Conservation (phyloP, 2,888 invertebrate genomes). For the Chalcis sispes region DNA sequence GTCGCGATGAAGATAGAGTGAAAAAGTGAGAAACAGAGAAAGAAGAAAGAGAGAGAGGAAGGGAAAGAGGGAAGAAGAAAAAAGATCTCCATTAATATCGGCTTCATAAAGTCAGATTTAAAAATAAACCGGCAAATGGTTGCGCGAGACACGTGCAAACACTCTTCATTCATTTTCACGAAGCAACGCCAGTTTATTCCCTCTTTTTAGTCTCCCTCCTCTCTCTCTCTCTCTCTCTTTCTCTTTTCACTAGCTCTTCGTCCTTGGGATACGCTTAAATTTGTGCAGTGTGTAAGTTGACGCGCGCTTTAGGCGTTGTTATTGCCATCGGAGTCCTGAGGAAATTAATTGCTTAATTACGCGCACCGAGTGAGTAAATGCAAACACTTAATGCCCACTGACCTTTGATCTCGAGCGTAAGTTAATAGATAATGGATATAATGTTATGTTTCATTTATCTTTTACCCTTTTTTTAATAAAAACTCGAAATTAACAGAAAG, state of each 20-base stretch:
- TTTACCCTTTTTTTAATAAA: too few species aligned
- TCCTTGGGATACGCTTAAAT: not conserved
- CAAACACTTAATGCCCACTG: not conserved
- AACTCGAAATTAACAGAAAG: too few species aligned
- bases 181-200: not conserved
- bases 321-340: not conserved
- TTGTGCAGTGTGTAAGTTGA: not conserved
- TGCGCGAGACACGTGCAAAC: too few species aligned
- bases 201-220: not conserved
- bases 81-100: constrained; percentile 28
- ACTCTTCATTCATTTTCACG: not conserved
- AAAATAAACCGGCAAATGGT: not conserved
- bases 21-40: not conserved
- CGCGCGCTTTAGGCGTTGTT: not conserved
- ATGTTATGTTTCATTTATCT: too few species aligned
- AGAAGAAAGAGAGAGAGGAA: not conserved
- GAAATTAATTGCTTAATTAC: constrained; percentile 35
- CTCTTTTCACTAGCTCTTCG: not conserved
- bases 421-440: too few species aligned
- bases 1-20: not conserved
- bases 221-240: not conserved
- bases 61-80: not conserved
- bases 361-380: constrained; percentile 15
- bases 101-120: constrained; percentile 1
- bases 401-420: constrained; percentile 5